These are phyloP conservation scores for Cygnus buccinator DNA, from an alignment of 2,113 vertebrate species.

Conservation along the genomic window DNA sequence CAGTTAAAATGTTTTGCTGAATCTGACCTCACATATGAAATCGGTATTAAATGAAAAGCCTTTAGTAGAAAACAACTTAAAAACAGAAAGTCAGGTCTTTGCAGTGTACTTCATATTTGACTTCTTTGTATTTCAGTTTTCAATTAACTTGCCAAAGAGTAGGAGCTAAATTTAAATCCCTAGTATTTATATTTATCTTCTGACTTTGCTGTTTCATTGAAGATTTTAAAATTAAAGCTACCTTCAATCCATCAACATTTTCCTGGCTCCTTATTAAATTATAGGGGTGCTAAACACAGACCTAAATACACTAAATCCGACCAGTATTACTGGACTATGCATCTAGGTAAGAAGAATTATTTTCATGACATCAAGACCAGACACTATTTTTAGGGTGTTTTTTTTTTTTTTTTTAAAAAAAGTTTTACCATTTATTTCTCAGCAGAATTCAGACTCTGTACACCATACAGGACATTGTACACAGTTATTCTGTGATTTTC, in stretches of 20 bases:
- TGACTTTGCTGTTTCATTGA: not conserved
- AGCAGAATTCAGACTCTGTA: not conserved
- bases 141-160: not conserved
- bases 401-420: not conserved
- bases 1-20: not conserved
- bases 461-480: not conserved
- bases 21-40: not conserved
- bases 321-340: not conserved
- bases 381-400: not conserved
- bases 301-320: not conserved
- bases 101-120: not conserved
- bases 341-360: not conserved
- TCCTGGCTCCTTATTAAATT: not conserved
- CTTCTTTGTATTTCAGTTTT: not conserved
- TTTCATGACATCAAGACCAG: not conserved
- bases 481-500: not conserved
- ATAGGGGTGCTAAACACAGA: not conserved
- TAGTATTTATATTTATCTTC: not conserved
- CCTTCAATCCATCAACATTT: not conserved
- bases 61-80: not conserved
- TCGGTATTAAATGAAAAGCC: not conserved
- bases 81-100: not conserved
- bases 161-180: not conserved
- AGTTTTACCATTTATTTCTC: not conserved
- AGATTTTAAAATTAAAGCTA: not conserved